A percentile compares a stretch with the other conserved stretches of the same genome.
Conservation (phyloP, 2,888 invertebrate genomes). For the Silvanus unidentatus region DNA sequence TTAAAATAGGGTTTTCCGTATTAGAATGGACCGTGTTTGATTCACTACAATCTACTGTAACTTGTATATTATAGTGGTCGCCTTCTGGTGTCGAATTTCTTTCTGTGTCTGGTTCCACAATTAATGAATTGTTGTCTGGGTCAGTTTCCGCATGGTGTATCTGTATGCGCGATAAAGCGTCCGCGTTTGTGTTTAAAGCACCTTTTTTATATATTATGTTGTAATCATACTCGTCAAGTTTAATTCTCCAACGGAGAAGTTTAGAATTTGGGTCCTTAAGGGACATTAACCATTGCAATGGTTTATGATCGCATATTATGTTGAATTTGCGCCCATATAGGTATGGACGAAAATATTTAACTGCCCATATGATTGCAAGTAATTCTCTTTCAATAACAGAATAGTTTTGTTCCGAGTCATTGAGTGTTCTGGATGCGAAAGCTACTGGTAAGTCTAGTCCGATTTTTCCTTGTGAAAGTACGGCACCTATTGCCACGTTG, state of each 20-base stretch:
- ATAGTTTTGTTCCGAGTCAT: constrained; percentile 14
- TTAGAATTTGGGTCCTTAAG: constrained; percentile 18
- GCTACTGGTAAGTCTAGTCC: constrained; percentile 15
- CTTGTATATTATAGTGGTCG: too few species aligned
- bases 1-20: neutral
- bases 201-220: constrained; percentile 13
- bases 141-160: neutral
- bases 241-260: constrained; percentile 13
- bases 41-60: too few species aligned
- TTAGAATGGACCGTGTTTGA: neutral
- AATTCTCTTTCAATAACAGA: constrained; percentile 17
- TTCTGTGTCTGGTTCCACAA: too few species aligned
- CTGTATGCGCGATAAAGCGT: constrained; percentile 10
- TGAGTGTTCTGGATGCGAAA: constrained; percentile 18
- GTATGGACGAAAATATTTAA: constrained; percentile 14
- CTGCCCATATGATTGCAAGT: constrained; percentile 12
- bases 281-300: constrained; percentile 20
- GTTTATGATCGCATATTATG: constrained; percentile 20
- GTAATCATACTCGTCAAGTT: constrained; percentile 14
- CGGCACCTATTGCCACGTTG: constrained; percentile 14
- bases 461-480: constrained; percentile 17
- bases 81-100: too few species aligned
- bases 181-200: constrained; percentile 10
- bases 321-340: constrained; percentile 9
- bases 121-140: too few species aligned